Evolutionary conservation across 2,888 invertebrate species (phyloP), one percentile per base, ranked within the genome.

Genomic region (Dolomedes plantarius): DNA sequence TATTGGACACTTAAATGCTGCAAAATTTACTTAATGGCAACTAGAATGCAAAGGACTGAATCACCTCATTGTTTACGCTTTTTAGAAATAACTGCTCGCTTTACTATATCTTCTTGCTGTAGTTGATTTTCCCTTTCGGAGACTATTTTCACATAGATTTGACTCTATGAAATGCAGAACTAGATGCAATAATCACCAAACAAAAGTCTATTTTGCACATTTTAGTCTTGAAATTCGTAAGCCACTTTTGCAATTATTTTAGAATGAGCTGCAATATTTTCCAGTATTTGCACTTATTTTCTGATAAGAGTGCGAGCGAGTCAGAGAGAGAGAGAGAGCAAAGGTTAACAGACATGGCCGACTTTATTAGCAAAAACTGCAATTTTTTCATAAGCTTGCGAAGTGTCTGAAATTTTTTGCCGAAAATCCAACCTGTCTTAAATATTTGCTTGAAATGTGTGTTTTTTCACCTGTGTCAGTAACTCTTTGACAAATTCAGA

Each of bases 271-370:
- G 81, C 75, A 81, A 50, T 69, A 29, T 56, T 81, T 75, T 75
- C 41, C 9, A 41, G 39, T 62, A 75, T 68, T 69, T 81, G 81
- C 81, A 81, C 81, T 69, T 75, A 69, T 75, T 75, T 81, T 81
- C 50, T 50, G 46, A 27, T 50, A 72, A 71, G 65, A 19, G 28
- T 77, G 69, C n/a, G 56, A 36, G 50, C 11, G 19, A 11, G 67
- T 67, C 16, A 36, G 32, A 67, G n/a, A n/a, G 16, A 36, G 16
- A 36, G 32, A 32, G n/a, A 36, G 16, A 36, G 11, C 16, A 65
- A 65, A 65, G 29, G 23, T 11, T 11, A n/a, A 46, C 9, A 56
- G 23, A 56, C 9, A 46, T 7, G 36, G 11, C 11, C 7, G 36
- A 11, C 7, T 11, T 36, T 46, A 46, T 46, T 16, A 11, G 6